Conservation (phyloP, 2,797 vertebrate genomes). For the Emys orbicularis region DNA sequence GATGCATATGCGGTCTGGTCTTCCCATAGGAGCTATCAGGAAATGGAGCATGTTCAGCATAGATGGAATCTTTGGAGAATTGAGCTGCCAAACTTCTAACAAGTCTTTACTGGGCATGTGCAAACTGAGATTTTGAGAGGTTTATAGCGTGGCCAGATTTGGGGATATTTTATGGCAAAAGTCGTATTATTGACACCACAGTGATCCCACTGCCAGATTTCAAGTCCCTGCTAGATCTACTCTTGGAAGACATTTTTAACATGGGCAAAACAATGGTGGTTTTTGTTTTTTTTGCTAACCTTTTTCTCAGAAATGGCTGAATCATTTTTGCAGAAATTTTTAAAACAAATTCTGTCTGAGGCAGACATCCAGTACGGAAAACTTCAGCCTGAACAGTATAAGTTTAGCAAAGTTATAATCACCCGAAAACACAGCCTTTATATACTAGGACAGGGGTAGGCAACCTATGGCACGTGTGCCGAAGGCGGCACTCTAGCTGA, state of each 20-base stretch:
- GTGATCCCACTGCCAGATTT: neutral
- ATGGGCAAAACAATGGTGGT: neutral
- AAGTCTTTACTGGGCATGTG: neutral
- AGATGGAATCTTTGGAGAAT: neutral
- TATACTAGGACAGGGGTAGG: neutral
- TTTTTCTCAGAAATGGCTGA: neutral
- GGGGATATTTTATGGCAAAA: neutral
- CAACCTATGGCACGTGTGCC: too few species aligned
- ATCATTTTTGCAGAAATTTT: neutral
- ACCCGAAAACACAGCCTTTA: accelerated
- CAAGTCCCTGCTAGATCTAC: neutral
- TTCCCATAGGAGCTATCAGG: accelerated
- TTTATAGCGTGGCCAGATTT: neutral
- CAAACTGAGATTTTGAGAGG: neutral
- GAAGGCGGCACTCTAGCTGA: too few species aligned
- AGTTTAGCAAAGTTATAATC: neutral
- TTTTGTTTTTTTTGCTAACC: too few species aligned
- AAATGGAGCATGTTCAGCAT: neutral
- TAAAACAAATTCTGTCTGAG: neutral
- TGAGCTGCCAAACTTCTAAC: neutral
- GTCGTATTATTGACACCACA: neutral
- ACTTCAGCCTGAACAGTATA: neutral
- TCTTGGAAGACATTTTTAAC: neutral
- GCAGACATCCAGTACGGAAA: neutral
- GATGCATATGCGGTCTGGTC: neutral